Evolutionary conservation across 2,888 invertebrate genomes (phyloP), one percentile per base, ranked within the genome.

Genomic region (Diadegma fenestrale): DNA sequence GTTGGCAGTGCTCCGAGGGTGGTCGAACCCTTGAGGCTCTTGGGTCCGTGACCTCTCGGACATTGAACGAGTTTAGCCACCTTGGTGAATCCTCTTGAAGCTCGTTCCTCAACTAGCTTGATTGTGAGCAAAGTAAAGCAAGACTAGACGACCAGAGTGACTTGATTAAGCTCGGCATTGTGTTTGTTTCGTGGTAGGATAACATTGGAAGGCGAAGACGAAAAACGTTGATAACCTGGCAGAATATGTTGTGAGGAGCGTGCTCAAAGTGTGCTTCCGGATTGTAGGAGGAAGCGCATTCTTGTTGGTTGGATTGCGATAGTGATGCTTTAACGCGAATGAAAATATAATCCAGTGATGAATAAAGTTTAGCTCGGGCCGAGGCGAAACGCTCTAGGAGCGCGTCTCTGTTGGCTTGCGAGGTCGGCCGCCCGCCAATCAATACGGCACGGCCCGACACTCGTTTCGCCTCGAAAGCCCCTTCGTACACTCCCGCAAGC

Each of bases 381-480:
- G 81, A 83, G 69, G 82, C 64, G 58, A 68, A 68, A 64, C 58
- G 45, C 33, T 22, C 68, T 69, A 63, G 8, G 69, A 75, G 78
- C 66, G 80, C 33, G 54, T 85, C 86, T 77, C 76, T 77, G 51
- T 77, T 54, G 83, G 87, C 87, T 82, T 85, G 88, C 88, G 88
- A 90, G 87, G 89, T 86, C 88, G 88, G 81, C 82, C 87, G 85
- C 86, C 86, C 87, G 88, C 89, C 89, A 88, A 89, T 89, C 89
- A 88, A 89, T 89, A 89, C 89, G 80, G 83, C 86, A 87, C 87
- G 86, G 85, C 84, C 86, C 87, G 86, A 87, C 88, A 82, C 86
- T 86, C 85, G 82, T 86, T 88, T 86, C 80, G 87, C 84, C 87
- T 87, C 85, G 86, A 85, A 88, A 88, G 87, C 82, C 86, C 71